phyloP scores from a whole-genome alignment of 1,140 invertebrate genomes.

The Triops longicaudatus region DNA sequence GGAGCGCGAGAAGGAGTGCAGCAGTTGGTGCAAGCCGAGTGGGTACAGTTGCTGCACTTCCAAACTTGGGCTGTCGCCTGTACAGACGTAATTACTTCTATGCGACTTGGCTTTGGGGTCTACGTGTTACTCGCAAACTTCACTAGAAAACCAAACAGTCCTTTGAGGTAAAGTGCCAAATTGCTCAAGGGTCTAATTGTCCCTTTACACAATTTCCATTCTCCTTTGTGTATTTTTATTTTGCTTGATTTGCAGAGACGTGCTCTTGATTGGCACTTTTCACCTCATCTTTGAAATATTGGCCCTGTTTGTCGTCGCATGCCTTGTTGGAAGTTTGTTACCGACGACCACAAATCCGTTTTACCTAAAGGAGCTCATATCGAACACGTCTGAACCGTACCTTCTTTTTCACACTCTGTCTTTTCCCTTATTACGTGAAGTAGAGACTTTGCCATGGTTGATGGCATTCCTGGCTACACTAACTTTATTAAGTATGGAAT shows the following conservation, averaged over 20 bases:
- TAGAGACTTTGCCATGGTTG: not conserved
- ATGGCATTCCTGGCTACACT: not conserved
- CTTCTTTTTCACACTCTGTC: not conserved
- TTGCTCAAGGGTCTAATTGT: not conserved
- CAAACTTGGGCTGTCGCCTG: not conserved
- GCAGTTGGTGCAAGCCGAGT: not conserved
- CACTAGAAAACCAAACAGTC: not conserved
- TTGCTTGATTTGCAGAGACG: not conserved
- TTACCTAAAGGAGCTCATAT: not conserved
- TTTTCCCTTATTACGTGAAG: not conserved
- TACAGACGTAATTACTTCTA: not conserved
- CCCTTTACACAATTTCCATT: not conserved
- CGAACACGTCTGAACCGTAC: not conserved
- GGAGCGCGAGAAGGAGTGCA: not conserved
- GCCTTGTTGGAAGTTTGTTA: not conserved
- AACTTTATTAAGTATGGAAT: constrained; percentile 11
- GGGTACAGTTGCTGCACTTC: not conserved
- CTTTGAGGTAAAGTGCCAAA: not conserved
- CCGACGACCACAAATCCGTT: not conserved
- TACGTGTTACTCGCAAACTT: not conserved
- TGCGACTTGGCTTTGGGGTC: not conserved
- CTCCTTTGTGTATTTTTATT: not conserved
- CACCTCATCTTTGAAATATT: not conserved
- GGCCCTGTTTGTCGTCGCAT: not conserved
- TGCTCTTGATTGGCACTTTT: not conserved